Percentiles rank a stretch among this genome's conserved stretches.
Evolutionary conservation across 2,113 vertebrate genomes (phyloP).

Genomic region (Tragulus kanchil): DNA sequence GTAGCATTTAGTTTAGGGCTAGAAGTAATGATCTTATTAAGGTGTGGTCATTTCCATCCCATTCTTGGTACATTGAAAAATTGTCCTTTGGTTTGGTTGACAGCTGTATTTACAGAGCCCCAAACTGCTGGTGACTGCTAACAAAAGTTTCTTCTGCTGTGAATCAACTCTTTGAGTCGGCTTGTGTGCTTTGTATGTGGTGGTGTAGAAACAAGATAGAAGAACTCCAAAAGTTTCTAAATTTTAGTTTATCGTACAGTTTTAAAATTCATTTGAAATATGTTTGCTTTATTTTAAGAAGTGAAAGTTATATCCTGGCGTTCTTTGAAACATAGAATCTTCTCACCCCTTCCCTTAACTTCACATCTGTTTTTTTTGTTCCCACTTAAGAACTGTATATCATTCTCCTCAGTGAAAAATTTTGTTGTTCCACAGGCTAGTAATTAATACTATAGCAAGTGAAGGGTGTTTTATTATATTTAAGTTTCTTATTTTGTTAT

Average conservation of each 20-base stretch:
- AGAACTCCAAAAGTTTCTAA: conserved; percentile 44
- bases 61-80: conserved; percentile 13
- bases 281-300: conserved; percentile 49
- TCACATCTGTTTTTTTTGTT: not conserved
- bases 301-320: conserved; percentile 4
- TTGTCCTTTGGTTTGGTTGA: conserved; percentile 40
- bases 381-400: not conserved
- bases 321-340: conserved; percentile 41
- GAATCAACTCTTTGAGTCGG: conserved; percentile 50
- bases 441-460: not conserved
- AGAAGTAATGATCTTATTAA: conserved; percentile 18
- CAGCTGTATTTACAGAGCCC: conserved; percentile 59
- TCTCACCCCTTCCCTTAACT: not conserved
- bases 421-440: not conserved
- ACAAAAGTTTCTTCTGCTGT: conserved; percentile 66
- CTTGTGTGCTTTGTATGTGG: conserved; percentile 44
- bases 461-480: conserved; percentile 32
- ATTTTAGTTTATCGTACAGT: conserved; percentile 15
- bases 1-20: conserved; percentile 31
- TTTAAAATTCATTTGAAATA: conserved; percentile 61
- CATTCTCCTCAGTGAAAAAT: not conserved
- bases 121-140: conserved; percentile 57
- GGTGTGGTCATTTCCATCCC: not conserved
- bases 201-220: conserved; percentile 32
- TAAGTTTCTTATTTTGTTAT: not conserved